Conservation (phyloP, 64 coral and sea anemone species). For the Astreopora myriophthalma region DNA sequence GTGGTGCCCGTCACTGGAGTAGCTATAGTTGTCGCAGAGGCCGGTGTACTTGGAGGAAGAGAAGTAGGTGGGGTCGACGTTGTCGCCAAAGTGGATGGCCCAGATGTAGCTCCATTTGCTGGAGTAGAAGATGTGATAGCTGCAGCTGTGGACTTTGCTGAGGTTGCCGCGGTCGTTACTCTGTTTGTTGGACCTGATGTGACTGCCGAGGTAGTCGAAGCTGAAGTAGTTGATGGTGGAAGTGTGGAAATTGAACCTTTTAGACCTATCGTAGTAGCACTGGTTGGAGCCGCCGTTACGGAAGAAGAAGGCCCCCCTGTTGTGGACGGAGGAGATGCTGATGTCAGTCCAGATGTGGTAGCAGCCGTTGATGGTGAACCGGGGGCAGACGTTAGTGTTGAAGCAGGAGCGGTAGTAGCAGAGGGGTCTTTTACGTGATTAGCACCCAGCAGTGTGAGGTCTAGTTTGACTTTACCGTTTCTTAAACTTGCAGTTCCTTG, state of each 20-base stretch:
- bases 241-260: background rate
- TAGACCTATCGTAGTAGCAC: background rate
- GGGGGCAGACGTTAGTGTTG: background rate
- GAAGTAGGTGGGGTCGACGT: background rate
- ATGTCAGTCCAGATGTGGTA: background rate
- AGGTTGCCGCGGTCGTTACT: background rate
- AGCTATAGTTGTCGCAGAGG: background rate
- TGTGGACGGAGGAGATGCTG: background rate
- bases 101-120: background rate
- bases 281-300: background rate
- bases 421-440: background rate
- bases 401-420: background rate
- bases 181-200: background rate
- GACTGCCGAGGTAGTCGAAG: background rate
- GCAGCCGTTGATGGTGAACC: background rate
- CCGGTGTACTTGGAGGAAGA: background rate
- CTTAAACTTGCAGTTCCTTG: background rate
- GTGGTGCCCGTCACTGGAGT: background rate
- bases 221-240: background rate
- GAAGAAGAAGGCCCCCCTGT: no score
- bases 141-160: background rate
- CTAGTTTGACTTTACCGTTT: slow-evolving; percentile 16
- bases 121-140: background rate
- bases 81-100: background rate
- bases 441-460: background rate